Base-by-base conservation (phyloP, 2,888 invertebrate species). In the Apotomis betuletana region DNA sequence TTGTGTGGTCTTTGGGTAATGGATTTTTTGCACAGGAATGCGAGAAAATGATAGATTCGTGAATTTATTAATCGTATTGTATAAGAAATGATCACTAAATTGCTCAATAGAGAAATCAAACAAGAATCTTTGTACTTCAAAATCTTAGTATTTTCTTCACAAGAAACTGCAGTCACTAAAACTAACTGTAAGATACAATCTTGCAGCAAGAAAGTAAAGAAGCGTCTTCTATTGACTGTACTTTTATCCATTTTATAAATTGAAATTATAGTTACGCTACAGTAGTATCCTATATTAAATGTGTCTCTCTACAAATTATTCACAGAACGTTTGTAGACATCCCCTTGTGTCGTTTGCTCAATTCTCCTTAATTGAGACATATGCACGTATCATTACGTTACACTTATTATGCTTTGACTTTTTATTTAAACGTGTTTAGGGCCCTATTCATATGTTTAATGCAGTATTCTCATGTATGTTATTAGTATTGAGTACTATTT, bases 341-440 rank as follows among this genome's bases (percentile, higher is more conserved):
- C 51, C 67, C 71, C 71, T 61, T 63, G 55, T 55, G 65, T 55
- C 65, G 13, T 59, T 65, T 63, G 51, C 55, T 65, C 65, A 57
- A 65, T 57, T 65, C 57, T 9, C 46, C 55, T n/a, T 90, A 91
- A 91, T 91, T 90, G 90, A 89, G 89, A 91, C 85, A 82, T 86
- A 91, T 90, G 71, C 51, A 61, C 55, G 67, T 60, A 71, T 67
- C 71, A 71, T 71, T 55, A 58, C 65, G 55, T 58, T 58, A 67
- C 4, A 13, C 38, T 9, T 58, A 36, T 71, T 54, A 44, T 61
- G 38, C 13, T 60, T 72, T 15, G 57, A 49, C 57, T 41, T 49
- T 63, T 52, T 69, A 60, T 65, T 60, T 49, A 49, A 44, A 60
- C 55, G 49, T n/a, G 46, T 65, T 65, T 46, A 52, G 54, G 8